A percentile compares a stretch with the other conserved stretches of the same genome.
These are phyloP conservation scores for Cuculus canorus DNA, from an alignment of 2,797 vertebrate genomes.

Conservation along the genomic window DNA sequence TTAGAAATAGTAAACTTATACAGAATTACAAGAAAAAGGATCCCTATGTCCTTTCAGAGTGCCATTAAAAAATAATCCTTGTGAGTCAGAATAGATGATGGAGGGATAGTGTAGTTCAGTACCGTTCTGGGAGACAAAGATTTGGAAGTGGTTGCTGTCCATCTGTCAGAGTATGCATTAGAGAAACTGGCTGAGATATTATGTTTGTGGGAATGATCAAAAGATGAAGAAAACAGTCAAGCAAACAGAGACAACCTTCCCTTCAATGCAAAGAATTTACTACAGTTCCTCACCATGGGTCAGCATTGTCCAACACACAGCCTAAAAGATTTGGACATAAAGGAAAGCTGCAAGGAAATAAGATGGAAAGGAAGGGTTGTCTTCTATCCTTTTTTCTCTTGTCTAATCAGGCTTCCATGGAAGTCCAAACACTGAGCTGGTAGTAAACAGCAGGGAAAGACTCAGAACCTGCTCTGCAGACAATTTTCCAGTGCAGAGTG, in stretches of 20 bases:
- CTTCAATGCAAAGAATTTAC: not conserved
- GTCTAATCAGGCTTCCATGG: not conserved
- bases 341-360: not conserved
- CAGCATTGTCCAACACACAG: too few species aligned
- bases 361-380: not conserved
- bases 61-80: not conserved
- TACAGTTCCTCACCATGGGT: rapidly evolving
- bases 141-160: not conserved
- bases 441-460: not conserved
- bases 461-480: not conserved
- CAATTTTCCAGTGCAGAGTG: not conserved
- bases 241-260: not conserved
- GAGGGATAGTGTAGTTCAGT: not conserved
- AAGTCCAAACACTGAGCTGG: not conserved
- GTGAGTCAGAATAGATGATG: not conserved
- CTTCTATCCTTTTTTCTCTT: not conserved
- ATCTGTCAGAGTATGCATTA: not conserved
- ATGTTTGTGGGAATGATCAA: not conserved
- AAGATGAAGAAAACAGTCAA: not conserved
- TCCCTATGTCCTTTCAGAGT: not conserved
- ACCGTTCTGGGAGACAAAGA: not conserved
- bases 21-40: slow-evolving; percentile 44
- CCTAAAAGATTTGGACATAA: not conserved
- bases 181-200: not conserved
- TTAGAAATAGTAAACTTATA: slow-evolving; percentile 82